Percentiles rank a stretch among this genome's conserved stretches.
Evolutionary conservation across 2,888 invertebrate species (phyloP).

Genomic region (Busseola fusca): DNA sequence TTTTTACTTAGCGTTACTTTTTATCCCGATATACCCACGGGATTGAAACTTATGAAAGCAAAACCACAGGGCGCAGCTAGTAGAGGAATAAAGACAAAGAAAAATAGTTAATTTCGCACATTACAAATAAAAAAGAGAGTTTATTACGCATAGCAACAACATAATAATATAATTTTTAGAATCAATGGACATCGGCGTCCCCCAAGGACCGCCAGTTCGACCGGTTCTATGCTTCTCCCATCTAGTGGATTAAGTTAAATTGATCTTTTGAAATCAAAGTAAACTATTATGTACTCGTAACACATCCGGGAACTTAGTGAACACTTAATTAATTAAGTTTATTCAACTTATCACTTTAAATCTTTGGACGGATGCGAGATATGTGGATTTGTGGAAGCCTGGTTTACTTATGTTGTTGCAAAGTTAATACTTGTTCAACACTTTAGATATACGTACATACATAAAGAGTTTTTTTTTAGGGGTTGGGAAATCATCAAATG

Average conservation of each 20-base stretch:
- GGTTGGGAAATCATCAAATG: too few relatives aligned
- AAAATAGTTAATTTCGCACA: too few relatives aligned
- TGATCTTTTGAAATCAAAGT: constrained; percentile 38
- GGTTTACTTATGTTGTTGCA: background rate
- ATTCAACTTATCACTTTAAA: constrained; percentile 18
- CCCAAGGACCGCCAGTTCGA: background rate
- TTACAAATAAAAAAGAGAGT: too few relatives aligned
- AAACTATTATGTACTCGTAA: constrained; percentile 37
- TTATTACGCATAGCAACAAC: background rate
- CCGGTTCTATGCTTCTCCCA: background rate
- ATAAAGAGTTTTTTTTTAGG: too few relatives aligned
- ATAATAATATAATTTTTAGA: background rate
- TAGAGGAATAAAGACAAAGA: too few relatives aligned
- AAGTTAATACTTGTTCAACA: constrained; percentile 1
- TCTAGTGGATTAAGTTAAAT: constrained; percentile 22
- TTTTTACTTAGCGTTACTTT: too few relatives aligned
- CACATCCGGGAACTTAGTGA: constrained; percentile 20
- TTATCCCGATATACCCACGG: too few relatives aligned
- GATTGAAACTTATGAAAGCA: too few relatives aligned
- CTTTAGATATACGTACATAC: too few relatives aligned
- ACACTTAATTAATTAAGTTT: constrained; percentile 49
- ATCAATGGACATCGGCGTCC: background rate
- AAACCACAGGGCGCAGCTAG: too few relatives aligned
- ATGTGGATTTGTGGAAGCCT: background rate
- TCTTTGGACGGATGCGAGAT: constrained; percentile 1